These are phyloP conservation scores for Pogonognathellus flavescens DNA, from an alignment of 1,140 invertebrate genomes.

Conservation along the genomic window DNA sequence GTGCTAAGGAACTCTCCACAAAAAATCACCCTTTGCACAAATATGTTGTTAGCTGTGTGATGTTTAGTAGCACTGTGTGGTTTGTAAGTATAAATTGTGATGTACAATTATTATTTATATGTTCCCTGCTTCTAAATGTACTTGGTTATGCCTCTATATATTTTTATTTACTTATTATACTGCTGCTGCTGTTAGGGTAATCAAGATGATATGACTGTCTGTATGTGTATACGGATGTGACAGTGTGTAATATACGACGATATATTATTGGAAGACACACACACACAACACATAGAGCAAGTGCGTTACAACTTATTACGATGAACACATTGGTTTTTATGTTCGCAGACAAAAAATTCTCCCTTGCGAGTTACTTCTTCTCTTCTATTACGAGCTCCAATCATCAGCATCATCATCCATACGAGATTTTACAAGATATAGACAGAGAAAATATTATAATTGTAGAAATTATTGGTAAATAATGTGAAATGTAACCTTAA, in stretches of 20 bases:
- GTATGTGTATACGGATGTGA: not conserved
- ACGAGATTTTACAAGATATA: too few relatives aligned
- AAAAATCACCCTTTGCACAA: conserved; percentile 45
- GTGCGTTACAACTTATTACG: not conserved
- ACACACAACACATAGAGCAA: not conserved
- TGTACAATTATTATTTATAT: conserved; percentile 31
- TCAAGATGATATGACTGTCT: not conserved
- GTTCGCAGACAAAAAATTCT: not conserved
- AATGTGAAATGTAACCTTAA: too few relatives aligned
- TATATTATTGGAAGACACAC: not conserved
- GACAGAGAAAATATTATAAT: too few relatives aligned
- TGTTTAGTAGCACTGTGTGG: not conserved
- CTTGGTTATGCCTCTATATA: not conserved
- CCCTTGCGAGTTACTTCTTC: not conserved
- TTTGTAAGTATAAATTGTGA: not conserved
- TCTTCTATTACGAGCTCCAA: not conserved
- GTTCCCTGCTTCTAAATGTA: not conserved
- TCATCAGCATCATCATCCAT: too few relatives aligned
- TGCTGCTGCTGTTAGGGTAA: not conserved
- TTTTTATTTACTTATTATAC: conserved; percentile 20
- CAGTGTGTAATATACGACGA: not conserved
- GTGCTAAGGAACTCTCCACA: conserved; percentile 17
- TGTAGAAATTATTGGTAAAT: too few relatives aligned
- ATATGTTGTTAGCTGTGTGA: conserved; percentile 10
- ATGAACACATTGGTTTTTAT: conserved; percentile 3